These are phyloP conservation scores for Musca vetustissima DNA, from an alignment of 1,140 invertebrate species.

Conservation along the genomic window DNA sequence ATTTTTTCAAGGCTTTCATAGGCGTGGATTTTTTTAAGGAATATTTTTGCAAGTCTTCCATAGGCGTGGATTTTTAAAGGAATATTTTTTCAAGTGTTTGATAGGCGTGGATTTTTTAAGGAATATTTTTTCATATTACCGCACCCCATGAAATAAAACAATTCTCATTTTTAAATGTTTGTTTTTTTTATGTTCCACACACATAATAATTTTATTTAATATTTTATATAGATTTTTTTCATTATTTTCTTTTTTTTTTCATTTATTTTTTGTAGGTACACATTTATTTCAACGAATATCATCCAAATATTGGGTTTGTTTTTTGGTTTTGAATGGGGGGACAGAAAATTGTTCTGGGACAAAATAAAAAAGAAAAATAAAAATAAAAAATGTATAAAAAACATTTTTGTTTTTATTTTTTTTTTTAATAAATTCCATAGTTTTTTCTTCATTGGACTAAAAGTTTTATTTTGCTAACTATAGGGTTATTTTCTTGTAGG, in stretches of 20 bases:
- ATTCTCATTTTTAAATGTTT: constrained; percentile 4
- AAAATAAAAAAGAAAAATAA: constrained; percentile 2
- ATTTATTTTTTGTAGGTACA: constrained; percentile 22
- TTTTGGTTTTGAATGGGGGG: constrained; percentile 9
- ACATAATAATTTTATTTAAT: constrained; percentile 21
- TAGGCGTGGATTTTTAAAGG: too few relatives aligned
- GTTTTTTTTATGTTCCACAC: background rate
- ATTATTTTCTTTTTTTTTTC: background rate
- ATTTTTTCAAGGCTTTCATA: too few relatives aligned
- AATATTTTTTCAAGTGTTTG: too few relatives aligned
- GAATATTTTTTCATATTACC: too few relatives aligned
- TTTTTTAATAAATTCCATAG: background rate
- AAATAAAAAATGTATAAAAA: constrained; percentile 9
- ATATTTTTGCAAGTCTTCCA: too few relatives aligned
- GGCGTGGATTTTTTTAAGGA: too few relatives aligned
- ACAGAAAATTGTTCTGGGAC: background rate
- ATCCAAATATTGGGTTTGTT: background rate
- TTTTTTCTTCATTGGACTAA: constrained; percentile 9
- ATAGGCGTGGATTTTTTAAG: too few relatives aligned
- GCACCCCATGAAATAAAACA: background rate
- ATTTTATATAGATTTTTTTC: constrained; percentile 16
- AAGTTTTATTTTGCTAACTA: constrained; percentile 19
- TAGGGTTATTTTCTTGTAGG: background rate
- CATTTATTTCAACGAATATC: constrained; percentile 21
- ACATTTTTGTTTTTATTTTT: constrained; percentile 10